Evolutionary conservation across 2,888 invertebrate genomes (phyloP).

Genomic region (Nymphalis urticae): DNA sequence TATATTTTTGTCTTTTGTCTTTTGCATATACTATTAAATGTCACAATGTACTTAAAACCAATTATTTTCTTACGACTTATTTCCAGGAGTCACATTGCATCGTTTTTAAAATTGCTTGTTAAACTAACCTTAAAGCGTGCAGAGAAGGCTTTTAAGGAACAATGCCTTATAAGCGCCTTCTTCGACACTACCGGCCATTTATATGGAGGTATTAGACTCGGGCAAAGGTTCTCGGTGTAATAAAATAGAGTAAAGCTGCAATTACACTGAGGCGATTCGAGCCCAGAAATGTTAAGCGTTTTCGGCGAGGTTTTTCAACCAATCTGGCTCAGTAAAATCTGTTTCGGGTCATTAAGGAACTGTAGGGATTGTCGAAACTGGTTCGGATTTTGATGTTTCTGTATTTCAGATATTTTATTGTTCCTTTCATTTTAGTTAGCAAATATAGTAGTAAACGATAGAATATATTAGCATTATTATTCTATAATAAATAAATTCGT

Average conservation of each 20-base stretch:
- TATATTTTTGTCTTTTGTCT: too few species aligned
- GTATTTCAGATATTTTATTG: conserved; percentile 7
- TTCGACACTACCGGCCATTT: conserved; percentile 52
- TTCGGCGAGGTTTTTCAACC: conserved; percentile 35
- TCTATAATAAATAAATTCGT: conserved; percentile 36
- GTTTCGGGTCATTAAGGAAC: conserved; percentile 35
- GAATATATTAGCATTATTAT: neutral
- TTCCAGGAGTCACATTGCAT: neutral
- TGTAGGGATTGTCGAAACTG: conserved; percentile 13
- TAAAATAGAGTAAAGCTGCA: conserved; percentile 58
- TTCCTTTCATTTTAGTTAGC: too few species aligned
- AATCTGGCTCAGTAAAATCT: conserved; percentile 39
- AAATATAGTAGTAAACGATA: too few species aligned
- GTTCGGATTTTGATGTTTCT: conserved; percentile 23
- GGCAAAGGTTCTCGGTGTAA: conserved; percentile 53
- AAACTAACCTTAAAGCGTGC: conserved; percentile 35
- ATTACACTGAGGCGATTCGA: conserved; percentile 54
- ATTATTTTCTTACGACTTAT: too few species aligned
- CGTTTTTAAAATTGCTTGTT: conserved; percentile 15
- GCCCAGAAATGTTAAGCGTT: conserved; percentile 36
- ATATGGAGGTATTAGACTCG: conserved; percentile 64
- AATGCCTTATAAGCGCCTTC: conserved; percentile 52
- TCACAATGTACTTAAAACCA: too few species aligned
- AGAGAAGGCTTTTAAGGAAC: conserved; percentile 59
- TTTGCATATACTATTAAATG: too few species aligned